Conservation (phyloP, 1,140 invertebrate species). For the Drosophila lowei region DNA sequence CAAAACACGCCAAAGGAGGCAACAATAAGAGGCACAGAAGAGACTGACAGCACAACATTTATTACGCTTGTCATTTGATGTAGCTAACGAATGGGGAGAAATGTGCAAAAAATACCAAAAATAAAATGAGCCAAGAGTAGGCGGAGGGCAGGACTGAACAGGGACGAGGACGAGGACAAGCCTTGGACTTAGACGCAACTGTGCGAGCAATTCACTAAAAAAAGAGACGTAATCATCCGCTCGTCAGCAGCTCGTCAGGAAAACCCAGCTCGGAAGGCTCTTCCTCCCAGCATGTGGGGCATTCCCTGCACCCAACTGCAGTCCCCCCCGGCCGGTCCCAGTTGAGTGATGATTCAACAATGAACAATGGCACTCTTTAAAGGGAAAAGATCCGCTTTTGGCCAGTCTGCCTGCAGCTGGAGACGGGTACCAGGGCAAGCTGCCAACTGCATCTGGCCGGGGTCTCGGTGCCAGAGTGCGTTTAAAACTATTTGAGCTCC, state of each 20-base stretch:
- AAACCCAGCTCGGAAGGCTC: slow-evolving; percentile 3
- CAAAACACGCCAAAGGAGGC: slow-evolving; percentile 66
- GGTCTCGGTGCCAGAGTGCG: slow-evolving; percentile 46
- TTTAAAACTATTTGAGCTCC: slow-evolving; percentile 78
- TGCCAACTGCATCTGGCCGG: slow-evolving; percentile 9
- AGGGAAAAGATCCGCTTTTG: slow-evolving; percentile 30
- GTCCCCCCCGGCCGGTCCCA: slow-evolving; percentile 13
- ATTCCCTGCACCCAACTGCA: slow-evolving; percentile 42
- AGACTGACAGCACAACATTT: slow-evolving; percentile 77
- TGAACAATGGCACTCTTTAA: slow-evolving; percentile 76
- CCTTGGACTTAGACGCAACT: slow-evolving; percentile 29
- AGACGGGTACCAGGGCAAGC: slow-evolving; percentile 17
- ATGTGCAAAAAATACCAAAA: slow-evolving; percentile 49
- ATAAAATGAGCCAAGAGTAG: slow-evolving; percentile 65
- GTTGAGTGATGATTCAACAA: slow-evolving; percentile 77
- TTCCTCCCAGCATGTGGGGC: slow-evolving; percentile 47
- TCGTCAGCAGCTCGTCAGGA: slow-evolving; percentile 71
- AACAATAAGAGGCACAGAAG: slow-evolving; percentile 63
- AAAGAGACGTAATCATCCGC: slow-evolving; percentile 66
- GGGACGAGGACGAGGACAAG: neutral
- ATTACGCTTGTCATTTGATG: slow-evolving; percentile 79
- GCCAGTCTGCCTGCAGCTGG: slow-evolving; percentile 47
- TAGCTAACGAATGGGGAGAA: slow-evolving; percentile 31
- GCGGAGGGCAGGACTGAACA: slow-evolving; percentile 11
- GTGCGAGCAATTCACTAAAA: slow-evolving; percentile 66